Evolutionary conservation across 2,113 vertebrate species (phyloP).

Genomic region (Pteruthius melanotis): DNA sequence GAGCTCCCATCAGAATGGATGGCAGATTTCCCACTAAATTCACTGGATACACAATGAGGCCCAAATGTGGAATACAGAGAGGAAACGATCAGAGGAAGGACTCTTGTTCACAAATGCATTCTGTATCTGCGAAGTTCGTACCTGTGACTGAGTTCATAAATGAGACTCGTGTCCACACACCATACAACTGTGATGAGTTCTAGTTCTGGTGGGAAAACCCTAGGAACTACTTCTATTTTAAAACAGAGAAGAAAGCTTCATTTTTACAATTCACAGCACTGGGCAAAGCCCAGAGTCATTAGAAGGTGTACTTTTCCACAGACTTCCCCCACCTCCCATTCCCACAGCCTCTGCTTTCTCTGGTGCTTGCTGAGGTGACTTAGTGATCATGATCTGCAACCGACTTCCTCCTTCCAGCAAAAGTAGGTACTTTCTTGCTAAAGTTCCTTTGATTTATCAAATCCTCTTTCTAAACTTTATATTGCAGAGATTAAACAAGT

Average conservation of each 20-base stretch:
- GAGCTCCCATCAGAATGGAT: background rate
- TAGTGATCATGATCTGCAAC: background rate
- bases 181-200: background rate
- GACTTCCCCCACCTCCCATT: accelerated
- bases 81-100: background rate
- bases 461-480: background rate
- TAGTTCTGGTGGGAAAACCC: background rate
- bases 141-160: background rate
- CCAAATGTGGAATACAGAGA: background rate
- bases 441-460: background rate
- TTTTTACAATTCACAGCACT: background rate
- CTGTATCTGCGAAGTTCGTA: background rate
- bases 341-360: background rate
- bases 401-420: background rate
- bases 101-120: background rate
- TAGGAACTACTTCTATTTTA: background rate
- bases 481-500: background rate
- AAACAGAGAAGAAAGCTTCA: background rate
- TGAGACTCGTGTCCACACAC: background rate
- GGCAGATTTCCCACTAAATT: conserved; percentile 6
- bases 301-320: background rate
- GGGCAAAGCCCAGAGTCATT: background rate
- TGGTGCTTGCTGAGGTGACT: background rate
- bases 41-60: background rate
- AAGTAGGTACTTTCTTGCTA: background rate